A percentile compares a stretch with the other conserved stretches of the same genome.
Evolutionary conservation across 2,113 vertebrate genomes (phyloP).

Genomic region (Synchiropus splendidus): DNA sequence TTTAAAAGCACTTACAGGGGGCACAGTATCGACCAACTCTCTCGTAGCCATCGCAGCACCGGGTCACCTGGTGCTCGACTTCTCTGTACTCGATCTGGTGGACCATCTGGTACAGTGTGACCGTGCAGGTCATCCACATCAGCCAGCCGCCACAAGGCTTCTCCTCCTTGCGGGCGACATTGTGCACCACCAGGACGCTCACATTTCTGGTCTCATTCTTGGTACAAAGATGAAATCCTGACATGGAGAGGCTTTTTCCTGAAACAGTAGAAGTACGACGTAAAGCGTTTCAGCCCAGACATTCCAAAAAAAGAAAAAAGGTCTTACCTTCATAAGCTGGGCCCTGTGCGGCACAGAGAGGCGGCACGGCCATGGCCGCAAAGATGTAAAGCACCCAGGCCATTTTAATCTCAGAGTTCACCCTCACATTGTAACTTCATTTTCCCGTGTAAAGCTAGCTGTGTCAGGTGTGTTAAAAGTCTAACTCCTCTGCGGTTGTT

Average conservation of each 20-base stretch:
- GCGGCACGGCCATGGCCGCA: conserved; percentile 27
- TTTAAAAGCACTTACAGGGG: conserved; percentile 63
- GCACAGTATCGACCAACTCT: conserved; percentile 79
- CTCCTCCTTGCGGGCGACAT: conserved; percentile 47
- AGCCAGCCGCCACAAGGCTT: conserved; percentile 75
- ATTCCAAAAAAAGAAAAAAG: not conserved
- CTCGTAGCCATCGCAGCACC: conserved; percentile 78
- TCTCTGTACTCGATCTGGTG: conserved; percentile 44
- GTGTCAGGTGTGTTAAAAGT: conserved; percentile 27
- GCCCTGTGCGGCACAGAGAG: conserved; percentile 39
- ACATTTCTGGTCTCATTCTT: conserved; percentile 51
- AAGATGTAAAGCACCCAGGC: conserved; percentile 40
- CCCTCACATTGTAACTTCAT: conserved; percentile 25
- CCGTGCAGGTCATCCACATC: conserved; percentile 70
- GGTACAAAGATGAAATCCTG: conserved; percentile 76
- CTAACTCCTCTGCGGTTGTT: conserved; percentile 33
- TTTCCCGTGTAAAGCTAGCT: conserved; percentile 17
- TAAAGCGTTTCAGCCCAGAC: not conserved
- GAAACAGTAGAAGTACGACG: conserved; percentile 13
- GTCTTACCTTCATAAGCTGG: conserved; percentile 53
- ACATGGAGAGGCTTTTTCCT: conserved; percentile 70
- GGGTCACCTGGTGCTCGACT: conserved; percentile 51
- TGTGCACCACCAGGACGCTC: conserved; percentile 52
- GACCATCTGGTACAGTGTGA: conserved; percentile 50
- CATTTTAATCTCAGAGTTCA: conserved; percentile 45